Percentiles rank a stretch among this genome's conserved stretches.
These are phyloP conservation scores for Myodes glareolus DNA, from an alignment of 2,113 vertebrate species.

Conservation along the genomic window DNA sequence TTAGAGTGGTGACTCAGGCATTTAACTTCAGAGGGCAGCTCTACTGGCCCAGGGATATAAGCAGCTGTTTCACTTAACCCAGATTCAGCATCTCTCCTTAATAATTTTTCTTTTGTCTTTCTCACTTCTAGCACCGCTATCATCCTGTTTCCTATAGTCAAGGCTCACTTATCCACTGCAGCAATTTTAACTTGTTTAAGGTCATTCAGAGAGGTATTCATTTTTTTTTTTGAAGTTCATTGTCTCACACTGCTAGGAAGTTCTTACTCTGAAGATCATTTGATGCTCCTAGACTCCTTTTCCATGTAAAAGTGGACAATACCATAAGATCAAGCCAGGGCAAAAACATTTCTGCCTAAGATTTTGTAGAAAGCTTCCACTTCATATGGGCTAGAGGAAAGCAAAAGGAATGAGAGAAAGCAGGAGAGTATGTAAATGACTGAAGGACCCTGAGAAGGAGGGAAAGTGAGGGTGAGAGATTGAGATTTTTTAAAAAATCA, in stretches of 20 bases:
- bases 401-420: neutral
- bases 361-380: slow-evolving; percentile 32
- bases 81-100: slow-evolving; percentile 52
- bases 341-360: neutral
- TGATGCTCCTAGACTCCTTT: neutral
- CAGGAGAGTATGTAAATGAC: too few relatives aligned
- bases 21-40: slow-evolving; percentile 75
- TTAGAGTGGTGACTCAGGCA: slow-evolving; percentile 71
- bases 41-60: slow-evolving; percentile 50
- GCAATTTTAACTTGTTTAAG: neutral
- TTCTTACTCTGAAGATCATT: slow-evolving; percentile 19
- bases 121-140: slow-evolving; percentile 70
- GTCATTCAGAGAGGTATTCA: neutral
- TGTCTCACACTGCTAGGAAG: neutral
- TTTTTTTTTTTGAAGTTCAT: slow-evolving; percentile 2
- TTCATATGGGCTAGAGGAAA: neutral
- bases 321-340: neutral
- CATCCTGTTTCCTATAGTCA: slow-evolving; percentile 70
- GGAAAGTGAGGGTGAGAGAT: neutral
- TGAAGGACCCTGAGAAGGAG: neutral
- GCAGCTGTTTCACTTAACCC: slow-evolving; percentile 72
- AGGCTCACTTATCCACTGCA: slow-evolving; percentile 63
- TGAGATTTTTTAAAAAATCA: neutral
- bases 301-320: neutral
- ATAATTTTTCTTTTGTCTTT: slow-evolving; percentile 67